Evolutionary conservation across 2,113 vertebrate genomes (phyloP), one percentile per base, ranked within the genome.

Genomic region (Chamaetylas fuelleborni): DNA sequence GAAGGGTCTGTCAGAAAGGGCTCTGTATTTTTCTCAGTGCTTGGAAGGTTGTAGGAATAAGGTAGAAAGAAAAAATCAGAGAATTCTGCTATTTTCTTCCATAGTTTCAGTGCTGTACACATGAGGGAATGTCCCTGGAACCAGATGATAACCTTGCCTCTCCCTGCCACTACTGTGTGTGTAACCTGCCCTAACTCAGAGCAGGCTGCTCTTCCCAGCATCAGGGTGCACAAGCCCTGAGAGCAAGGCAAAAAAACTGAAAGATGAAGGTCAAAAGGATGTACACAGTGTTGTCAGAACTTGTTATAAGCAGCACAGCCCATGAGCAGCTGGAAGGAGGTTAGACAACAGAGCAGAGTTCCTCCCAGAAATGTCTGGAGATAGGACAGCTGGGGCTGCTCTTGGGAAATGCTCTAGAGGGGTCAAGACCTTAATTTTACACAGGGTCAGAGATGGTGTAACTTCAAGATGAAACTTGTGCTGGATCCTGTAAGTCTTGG

Each of bases 141-240:
- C 11, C 19, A 14, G 47, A 29, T 48, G 53, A 69, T 62, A 62
- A 56, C 71, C 53, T 78, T 47, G 22, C 19, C 36, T 80, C 40
- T 72, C 29, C 34, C 50, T 71, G 26, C 26, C 23, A 5, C 48
- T 51, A 5, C n/a, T 0, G 0, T 19, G 0, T 47, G 28, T 14
- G 13, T 66, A 43, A 65, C 62, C 66, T 74, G 23, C 23, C 79
- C 4, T 80, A 67, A 80, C 47, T 34, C 34, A 47, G 26, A 66
- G 53, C 0, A 3, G 26, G 15, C n/a, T 1, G 1, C 34, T 71
- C 13, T 53, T 89, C 13, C 42, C 48, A 70, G 26, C 34, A 34
- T 40, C 47, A 50, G 12, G 28, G 26, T 66, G 28, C 16, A 33
- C 17, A 33, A 73, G 19, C 38, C 26, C 40, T 67, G 67, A 40